Evolutionary conservation across 1,140 invertebrate species (phyloP).

Genomic region (Eurosta solidaginis): DNA sequence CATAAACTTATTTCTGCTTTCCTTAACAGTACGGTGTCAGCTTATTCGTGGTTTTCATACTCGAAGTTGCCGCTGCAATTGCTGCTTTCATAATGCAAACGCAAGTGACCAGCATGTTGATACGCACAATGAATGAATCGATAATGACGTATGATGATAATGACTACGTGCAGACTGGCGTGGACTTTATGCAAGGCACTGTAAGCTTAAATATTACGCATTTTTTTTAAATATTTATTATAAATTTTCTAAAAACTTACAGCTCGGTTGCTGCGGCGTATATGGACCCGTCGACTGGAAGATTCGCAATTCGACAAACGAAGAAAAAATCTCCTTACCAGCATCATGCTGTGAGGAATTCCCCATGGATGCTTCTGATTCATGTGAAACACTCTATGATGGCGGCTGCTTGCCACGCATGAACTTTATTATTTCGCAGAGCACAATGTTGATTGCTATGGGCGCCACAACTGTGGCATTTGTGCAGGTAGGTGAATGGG

Average conservation of each 20-base stretch:
- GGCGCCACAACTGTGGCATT: slow-evolving; percentile 80
- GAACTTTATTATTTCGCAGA: slow-evolving; percentile 70
- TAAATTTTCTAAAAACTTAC: slow-evolving; percentile 51
- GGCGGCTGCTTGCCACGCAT: slow-evolving; percentile 72
- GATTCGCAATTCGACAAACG: slow-evolving; percentile 41
- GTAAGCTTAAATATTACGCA: slow-evolving; percentile 60
- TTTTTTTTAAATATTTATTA: not conserved
- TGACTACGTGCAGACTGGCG: slow-evolving; percentile 61
- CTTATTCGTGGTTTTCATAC: slow-evolving; percentile 74
- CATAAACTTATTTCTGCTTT: not conserved
- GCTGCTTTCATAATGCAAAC: slow-evolving; percentile 74
- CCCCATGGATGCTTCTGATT: slow-evolving; percentile 40
- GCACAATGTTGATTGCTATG: slow-evolving; percentile 76
- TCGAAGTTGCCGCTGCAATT: slow-evolving; percentile 82
- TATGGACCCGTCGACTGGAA: slow-evolving; percentile 69
- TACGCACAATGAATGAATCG: slow-evolving; percentile 64
- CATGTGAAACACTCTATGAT: slow-evolving; percentile 57
- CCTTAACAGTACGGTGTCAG: slow-evolving; percentile 78
- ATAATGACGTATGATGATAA: slow-evolving; percentile 65
- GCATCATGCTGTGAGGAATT: slow-evolving; percentile 64
- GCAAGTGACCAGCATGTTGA: slow-evolving; percentile 65
- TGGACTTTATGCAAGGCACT: slow-evolving; percentile 70
- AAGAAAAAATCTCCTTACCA: slow-evolving; percentile 59
- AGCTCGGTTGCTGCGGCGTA: slow-evolving; percentile 80
- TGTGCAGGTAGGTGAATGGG: slow-evolving; percentile 68